Evolutionary conservation across 1,140 invertebrate species (phyloP).

Genomic region (Zaprionus nigranus): DNA sequence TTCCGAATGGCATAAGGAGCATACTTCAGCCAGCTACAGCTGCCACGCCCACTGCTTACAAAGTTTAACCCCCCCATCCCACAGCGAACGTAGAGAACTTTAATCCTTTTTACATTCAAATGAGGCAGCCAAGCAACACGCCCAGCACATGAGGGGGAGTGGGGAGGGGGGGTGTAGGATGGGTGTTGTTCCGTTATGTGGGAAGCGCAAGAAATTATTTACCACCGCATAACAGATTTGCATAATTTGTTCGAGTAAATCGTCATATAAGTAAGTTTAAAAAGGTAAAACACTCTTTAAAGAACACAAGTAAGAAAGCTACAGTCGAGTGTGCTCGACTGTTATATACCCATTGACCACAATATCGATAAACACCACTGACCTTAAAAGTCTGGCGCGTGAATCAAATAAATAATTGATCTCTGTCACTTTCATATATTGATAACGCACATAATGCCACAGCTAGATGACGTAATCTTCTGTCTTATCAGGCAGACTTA

Average conservation of each 20-base stretch:
- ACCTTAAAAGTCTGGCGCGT: too few species aligned
- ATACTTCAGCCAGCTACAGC: slow-evolving; percentile 18
- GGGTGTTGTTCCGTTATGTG: not conserved
- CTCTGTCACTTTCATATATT: too few species aligned
- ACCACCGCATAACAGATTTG: slow-evolving; percentile 54
- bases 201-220: slow-evolving; percentile 44
- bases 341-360: too few species aligned
- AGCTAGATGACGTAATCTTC: too few species aligned
- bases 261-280: slow-evolving; percentile 10
- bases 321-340: too few species aligned
- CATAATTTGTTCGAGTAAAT: slow-evolving; percentile 32
- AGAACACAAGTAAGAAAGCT: too few species aligned
- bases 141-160: not conserved
- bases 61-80: not conserved
- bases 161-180: not conserved
- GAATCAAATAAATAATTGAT: too few species aligned
- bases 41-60: slow-evolving; percentile 31
- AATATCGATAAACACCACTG: too few species aligned
- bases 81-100: slow-evolving; percentile 40
- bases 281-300: not conserved
- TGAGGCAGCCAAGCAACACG: slow-evolving; percentile 42
- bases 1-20: slow-evolving; percentile 60
- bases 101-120: slow-evolving; percentile 67
- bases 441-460: too few species aligned
- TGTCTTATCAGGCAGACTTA: too few species aligned